A percentile compares a stretch with the other conserved stretches of the same genome.
Evolutionary conservation across 2,797 vertebrate species (phyloP).

Genomic region (Enoplosus armatus): DNA sequence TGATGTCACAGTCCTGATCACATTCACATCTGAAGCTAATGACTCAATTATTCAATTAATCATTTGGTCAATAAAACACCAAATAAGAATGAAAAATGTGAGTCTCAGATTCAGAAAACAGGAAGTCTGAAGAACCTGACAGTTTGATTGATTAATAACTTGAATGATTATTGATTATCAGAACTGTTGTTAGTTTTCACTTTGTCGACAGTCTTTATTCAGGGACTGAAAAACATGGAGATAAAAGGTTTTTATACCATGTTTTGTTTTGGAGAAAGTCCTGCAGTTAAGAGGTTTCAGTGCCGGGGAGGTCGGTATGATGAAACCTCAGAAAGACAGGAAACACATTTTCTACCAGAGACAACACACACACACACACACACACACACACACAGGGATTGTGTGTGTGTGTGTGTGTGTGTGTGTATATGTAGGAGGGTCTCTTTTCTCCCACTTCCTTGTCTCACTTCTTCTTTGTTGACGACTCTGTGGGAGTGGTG

Average conservation of each 20-base stretch:
- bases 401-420: conserved; percentile 2
- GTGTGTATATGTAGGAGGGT: conserved; percentile 17
- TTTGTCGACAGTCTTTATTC: not conserved
- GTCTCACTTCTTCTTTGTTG: conserved; percentile 69
- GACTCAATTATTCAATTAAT: no score
- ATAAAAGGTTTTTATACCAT: not conserved
- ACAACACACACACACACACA: conserved; percentile 29
- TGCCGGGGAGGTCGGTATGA: conserved; percentile 7
- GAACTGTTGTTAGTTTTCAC: not conserved
- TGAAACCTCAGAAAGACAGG: conserved; percentile 69
- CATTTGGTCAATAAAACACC: no score
- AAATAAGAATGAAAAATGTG: no score
- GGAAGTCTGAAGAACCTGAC: no score
- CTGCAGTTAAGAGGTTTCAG: conserved; percentile 44
- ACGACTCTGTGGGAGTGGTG: conserved; percentile 11
- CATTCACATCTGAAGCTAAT: not conserved
- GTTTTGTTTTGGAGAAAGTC: conserved; percentile 40
- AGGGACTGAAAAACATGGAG: not conserved
- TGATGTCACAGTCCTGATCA: no score
- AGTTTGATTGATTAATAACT: no score
- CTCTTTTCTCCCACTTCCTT: conserved; percentile 61
- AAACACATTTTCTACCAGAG: conserved; percentile 79
- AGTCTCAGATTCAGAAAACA: no score
- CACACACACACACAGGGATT: conserved; percentile 15
- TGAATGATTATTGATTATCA: not conserved